Evolutionary conservation across 2,113 vertebrate genomes (phyloP), one percentile per base, ranked within the genome.

Genomic region (Cyanistes caeruleus): DNA sequence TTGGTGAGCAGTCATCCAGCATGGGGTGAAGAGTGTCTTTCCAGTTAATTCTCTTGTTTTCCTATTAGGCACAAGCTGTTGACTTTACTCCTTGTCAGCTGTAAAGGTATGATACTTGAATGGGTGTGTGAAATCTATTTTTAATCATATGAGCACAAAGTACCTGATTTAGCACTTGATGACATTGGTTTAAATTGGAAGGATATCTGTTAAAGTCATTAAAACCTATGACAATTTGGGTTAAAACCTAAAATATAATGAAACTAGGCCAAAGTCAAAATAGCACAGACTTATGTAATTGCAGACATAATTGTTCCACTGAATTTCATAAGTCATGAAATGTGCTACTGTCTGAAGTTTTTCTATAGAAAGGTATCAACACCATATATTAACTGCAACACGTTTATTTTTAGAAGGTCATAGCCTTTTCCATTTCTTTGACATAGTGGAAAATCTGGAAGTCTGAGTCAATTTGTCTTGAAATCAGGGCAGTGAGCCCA

Each of bases 191-290:
- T 87, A 84, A 94, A 75, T 90, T 93, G 80, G 77, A 84, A 94
- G 49, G 62, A 68, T 95, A 72, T 84, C 92, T 90, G 83, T 44
- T 96, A 90, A 87, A 89, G 85, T 93, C 90, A 94, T 88, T 96
- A 94, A 93, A 94, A 84, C 21, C 52, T 89, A 53, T 22, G 73
- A 88, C 3, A 20, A 70, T 84, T 90, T 1, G 19, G 64, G 87
- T 77, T 96, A 93, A 96, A 95, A 74, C 56, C 79, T 75, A 78
- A 88, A 92, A 81, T 89, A 78, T 46, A 87, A 76, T 65, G 58
- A 89, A 95, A 90, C 41, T 81, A 86, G 88, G 92, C 60, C 95
- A 62, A 89, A 96, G 56, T 67, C 56, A 96, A 95, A 96, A 90
- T 92, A 95, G 80, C 72, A 72, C 15, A 49, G 68, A 18, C 44